Conservation (phyloP, 1,140 invertebrate species). For the Bursaphelenchus mucronatus region DNA sequence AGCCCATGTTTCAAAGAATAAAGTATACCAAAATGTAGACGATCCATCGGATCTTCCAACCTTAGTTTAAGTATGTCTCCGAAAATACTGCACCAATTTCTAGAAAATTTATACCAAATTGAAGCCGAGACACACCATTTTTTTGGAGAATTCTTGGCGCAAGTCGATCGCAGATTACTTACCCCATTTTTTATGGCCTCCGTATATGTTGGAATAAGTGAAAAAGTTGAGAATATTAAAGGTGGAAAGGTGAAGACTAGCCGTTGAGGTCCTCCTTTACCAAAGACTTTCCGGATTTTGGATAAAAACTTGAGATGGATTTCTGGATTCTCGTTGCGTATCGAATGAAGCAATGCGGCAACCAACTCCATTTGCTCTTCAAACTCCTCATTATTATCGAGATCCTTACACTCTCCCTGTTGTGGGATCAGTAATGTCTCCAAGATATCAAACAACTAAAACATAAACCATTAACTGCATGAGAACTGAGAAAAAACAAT, state of each 20-base stretch:
- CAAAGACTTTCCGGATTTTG: conserved; percentile 81
- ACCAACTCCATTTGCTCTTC: conserved; percentile 90
- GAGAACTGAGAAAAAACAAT: neutral
- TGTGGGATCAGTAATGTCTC: conserved; percentile 83
- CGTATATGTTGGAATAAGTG: conserved; percentile 79
- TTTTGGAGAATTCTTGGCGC: too few species aligned
- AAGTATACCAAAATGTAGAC: too few species aligned
- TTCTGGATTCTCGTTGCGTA: conserved; percentile 77
- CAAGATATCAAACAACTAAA: conserved; percentile 74
- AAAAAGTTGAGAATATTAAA: conserved; percentile 82
- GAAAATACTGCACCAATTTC: too few species aligned
- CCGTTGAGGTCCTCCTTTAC: conserved; percentile 76
- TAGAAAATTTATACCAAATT: too few species aligned
- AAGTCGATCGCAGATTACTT: neutral
- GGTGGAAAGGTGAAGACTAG: conserved; percentile 89
- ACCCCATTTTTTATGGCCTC: conserved; percentile 71
- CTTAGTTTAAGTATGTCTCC: too few species aligned
- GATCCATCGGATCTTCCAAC: too few species aligned
- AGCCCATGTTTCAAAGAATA: too few species aligned
- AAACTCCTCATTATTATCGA: conserved; percentile 85
- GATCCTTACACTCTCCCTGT: conserved; percentile 69
- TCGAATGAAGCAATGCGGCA: conserved; percentile 81
- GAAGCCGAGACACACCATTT: too few species aligned
- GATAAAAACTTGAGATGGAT: conserved; percentile 75
- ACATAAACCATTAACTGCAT: conserved; percentile 9